Conservation (phyloP, 1,140 invertebrate species). For the Hermatobates lingyangjiaoensis region DNA sequence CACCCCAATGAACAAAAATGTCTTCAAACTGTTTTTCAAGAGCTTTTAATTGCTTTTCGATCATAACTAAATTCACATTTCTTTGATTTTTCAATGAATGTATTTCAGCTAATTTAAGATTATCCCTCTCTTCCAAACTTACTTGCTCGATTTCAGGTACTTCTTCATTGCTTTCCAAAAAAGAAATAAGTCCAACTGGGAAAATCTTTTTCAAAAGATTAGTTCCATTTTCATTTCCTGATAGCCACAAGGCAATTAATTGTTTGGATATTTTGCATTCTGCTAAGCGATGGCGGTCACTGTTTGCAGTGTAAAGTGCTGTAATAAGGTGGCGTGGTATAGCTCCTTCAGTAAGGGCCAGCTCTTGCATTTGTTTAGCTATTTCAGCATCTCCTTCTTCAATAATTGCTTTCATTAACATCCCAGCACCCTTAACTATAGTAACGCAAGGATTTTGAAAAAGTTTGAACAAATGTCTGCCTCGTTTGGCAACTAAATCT, state of each 20-base stretch:
- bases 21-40: slow-evolving; percentile 56
- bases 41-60: slow-evolving; percentile 50
- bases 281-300: slow-evolving; percentile 52
- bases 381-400: slow-evolving; percentile 87
- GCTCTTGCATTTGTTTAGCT: slow-evolving; percentile 82
- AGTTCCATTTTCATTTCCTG: slow-evolving; percentile 80
- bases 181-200: slow-evolving; percentile 74
- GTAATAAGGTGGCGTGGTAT: slow-evolving; percentile 80
- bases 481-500: slow-evolving; percentile 81
- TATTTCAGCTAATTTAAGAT: slow-evolving; percentile 83
- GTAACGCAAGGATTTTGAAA: slow-evolving; percentile 96
- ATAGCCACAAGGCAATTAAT: slow-evolving; percentile 93
- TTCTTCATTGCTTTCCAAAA: slow-evolving; percentile 70
- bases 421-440: slow-evolving; percentile 91
- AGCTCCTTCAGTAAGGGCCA: slow-evolving; percentile 93
- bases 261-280: slow-evolving; percentile 86
- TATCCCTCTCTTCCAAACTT: slow-evolving; percentile 69
- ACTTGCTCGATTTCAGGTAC: slow-evolving; percentile 65
- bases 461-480: slow-evolving; percentile 75
- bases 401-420: slow-evolving; percentile 92
- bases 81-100: slow-evolving; percentile 41
- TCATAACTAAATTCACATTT: slow-evolving; percentile 44
- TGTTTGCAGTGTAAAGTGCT: slow-evolving; percentile 71
- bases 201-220: slow-evolving; percentile 73
- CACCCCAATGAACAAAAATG: slow-evolving; percentile 79